Evolutionary conservation across 2,888 invertebrate species (phyloP).

Genomic region (Cosmorhoe ocellata): DNA sequence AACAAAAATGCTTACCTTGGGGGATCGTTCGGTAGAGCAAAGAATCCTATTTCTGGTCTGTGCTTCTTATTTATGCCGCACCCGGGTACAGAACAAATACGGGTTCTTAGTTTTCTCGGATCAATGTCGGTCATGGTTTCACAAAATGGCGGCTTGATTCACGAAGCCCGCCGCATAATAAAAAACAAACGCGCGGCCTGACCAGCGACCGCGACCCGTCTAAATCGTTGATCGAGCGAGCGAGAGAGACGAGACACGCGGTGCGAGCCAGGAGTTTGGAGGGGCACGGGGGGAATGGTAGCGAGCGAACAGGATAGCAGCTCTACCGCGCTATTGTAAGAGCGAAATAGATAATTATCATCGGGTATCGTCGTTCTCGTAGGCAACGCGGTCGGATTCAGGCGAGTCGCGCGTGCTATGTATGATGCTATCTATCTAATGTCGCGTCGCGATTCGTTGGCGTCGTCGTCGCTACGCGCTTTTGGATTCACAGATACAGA

Average conservation of each 20-base stretch:
- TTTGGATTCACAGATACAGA: too few species aligned
- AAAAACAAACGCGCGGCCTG: background rate
- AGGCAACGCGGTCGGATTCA: too few species aligned
- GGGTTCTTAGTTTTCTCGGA: background rate
- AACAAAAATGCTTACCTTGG: constrained; percentile 4
- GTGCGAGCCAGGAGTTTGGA: background rate
- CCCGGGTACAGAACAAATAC: constrained; percentile 1
- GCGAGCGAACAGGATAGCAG: background rate
- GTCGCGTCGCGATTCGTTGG: too few species aligned
- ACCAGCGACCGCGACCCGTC: constrained; percentile 8
- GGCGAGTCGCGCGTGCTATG: too few species aligned
- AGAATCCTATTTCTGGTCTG: background rate
- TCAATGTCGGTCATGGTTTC: background rate
- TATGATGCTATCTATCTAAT: too few species aligned
- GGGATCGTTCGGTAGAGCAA: constrained; percentile 4
- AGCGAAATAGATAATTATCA: too few species aligned
- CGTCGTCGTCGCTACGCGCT: too few species aligned
- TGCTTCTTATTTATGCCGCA: constrained; percentile 2
- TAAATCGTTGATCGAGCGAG: background rate
- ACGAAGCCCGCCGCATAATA: background rate
- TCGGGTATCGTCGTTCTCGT: too few species aligned
- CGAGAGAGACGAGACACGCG: background rate
- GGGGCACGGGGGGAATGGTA: background rate
- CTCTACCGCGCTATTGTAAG: too few species aligned
- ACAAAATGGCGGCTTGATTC: constrained; percentile 8